These are phyloP conservation scores for Paralvinella palmiformis DNA, from an alignment of 1,140 invertebrate species.

Conservation along the genomic window DNA sequence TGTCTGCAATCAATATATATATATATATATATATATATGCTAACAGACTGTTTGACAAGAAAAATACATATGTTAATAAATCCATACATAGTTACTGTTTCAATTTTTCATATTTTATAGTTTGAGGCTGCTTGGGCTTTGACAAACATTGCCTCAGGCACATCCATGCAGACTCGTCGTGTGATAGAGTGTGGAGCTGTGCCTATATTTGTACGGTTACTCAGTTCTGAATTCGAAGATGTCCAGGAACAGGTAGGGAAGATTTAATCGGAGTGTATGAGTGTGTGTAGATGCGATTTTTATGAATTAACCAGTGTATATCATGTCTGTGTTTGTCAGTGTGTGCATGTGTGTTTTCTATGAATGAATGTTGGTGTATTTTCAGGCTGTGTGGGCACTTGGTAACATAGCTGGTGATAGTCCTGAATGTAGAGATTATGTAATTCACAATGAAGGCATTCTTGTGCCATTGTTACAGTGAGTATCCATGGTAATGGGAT, in stretches of 20 bases:
- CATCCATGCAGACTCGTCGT: constrained; percentile 47
- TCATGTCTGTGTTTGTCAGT: background rate
- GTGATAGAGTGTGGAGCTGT: constrained; percentile 51
- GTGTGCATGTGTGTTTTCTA: background rate
- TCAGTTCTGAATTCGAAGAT: constrained; percentile 60
- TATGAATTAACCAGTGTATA: background rate
- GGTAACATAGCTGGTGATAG: constrained; percentile 54
- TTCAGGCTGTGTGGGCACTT: constrained; percentile 53
- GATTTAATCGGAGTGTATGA: background rate
- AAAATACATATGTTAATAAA: constrained; percentile 49
- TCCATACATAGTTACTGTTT: background rate
- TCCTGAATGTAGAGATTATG: constrained; percentile 45
- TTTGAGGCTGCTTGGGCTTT: constrained; percentile 56
- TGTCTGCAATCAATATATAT: no score
- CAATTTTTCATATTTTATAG: constrained; percentile 21
- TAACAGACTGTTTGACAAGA: constrained; percentile 75
- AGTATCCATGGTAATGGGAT: constrained; percentile 47
- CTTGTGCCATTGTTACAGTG: constrained; percentile 83
- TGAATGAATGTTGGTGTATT: constrained; percentile 18
- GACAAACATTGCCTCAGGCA: constrained; percentile 56
- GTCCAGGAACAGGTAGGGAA: constrained; percentile 68
- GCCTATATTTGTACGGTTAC: constrained; percentile 44
- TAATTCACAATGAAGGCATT: constrained; percentile 60
- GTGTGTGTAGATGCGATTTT: background rate
- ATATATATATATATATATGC: no score